Percentiles rank a stretch among this genome's conserved stretches.
phyloP scores from a whole-genome alignment of 2,113 vertebrate genomes.

The Chloroceryle aenea region DNA sequence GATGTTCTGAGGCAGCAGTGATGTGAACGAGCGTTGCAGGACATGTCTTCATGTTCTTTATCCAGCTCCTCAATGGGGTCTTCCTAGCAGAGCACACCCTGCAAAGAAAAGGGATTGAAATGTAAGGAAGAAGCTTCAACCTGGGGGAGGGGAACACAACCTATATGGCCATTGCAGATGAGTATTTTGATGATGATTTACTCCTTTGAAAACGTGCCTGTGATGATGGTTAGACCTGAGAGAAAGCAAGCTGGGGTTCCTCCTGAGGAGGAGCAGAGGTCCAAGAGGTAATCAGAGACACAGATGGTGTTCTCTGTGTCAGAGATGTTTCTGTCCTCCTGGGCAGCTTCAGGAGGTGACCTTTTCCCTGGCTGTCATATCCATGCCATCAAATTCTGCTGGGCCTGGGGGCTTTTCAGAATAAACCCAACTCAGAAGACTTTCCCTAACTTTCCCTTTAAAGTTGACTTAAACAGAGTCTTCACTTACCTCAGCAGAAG shows the following conservation, averaged over 20 bases:
- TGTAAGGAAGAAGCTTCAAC: background rate
- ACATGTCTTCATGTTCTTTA: background rate
- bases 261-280: background rate
- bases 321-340: constrained; percentile 1
- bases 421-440: background rate
- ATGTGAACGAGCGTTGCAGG: background rate
- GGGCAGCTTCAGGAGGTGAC: constrained; percentile 16
- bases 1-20: background rate
- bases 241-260: background rate
- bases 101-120: background rate
- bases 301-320: constrained; percentile 24
- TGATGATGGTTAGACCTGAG: background rate
- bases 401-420: background rate
- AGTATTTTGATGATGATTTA: background rate
- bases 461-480: background rate
- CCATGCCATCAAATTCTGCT: constrained; percentile 6
- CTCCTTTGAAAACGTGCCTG: background rate
- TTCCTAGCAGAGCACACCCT: background rate
- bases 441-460: background rate
- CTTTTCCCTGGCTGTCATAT: constrained; percentile 42
- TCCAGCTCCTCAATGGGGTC: background rate
- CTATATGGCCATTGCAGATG: background rate
- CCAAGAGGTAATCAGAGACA: background rate
- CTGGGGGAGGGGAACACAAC: rapidly evolving
- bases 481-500: background rate